phyloP scores from a whole-genome alignment of 2,797 vertebrate species.

The Orestias chungarensis region DNA sequence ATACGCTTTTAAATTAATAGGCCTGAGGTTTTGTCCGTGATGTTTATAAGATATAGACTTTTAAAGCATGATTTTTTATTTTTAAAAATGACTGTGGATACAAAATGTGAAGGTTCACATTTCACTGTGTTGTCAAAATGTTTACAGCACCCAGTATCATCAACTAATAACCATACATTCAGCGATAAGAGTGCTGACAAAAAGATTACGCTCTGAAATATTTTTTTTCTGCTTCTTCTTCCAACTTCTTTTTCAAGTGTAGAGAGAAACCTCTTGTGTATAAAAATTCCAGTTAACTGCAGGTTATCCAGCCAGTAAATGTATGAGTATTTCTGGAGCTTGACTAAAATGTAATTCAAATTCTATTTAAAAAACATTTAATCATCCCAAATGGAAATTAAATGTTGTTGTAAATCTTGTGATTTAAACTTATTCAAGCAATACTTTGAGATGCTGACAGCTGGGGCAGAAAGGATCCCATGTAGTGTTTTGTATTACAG shows the following conservation, averaged over 20 bases:
- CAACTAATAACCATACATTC: conserved; percentile 15
- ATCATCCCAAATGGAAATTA: no score
- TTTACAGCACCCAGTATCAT: conserved; percentile 14
- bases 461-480: no score
- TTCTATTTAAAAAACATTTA: no score
- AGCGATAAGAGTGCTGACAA: conserved; percentile 19
- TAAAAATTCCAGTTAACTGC: conserved; percentile 35
- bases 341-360: background rate
- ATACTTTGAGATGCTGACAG: no score
- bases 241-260: background rate
- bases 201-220: conserved; percentile 25
- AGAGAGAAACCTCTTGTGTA: conserved; percentile 18
- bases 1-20: background rate
- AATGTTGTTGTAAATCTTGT: no score
- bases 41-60: background rate
- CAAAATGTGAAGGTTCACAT: conserved; percentile 1
- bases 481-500: no score
- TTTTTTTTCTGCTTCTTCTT: no score
- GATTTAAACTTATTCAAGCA: no score
- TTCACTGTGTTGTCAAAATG: conserved; percentile 1
- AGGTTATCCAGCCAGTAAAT: conserved; percentile 19
- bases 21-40: background rate
- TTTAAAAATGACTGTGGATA: conserved; percentile 8
- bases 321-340: background rate
- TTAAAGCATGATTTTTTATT: conserved; percentile 4